Base-by-base conservation (phyloP, 1,140 invertebrate species). In the Holotrichia oblita region DNA sequence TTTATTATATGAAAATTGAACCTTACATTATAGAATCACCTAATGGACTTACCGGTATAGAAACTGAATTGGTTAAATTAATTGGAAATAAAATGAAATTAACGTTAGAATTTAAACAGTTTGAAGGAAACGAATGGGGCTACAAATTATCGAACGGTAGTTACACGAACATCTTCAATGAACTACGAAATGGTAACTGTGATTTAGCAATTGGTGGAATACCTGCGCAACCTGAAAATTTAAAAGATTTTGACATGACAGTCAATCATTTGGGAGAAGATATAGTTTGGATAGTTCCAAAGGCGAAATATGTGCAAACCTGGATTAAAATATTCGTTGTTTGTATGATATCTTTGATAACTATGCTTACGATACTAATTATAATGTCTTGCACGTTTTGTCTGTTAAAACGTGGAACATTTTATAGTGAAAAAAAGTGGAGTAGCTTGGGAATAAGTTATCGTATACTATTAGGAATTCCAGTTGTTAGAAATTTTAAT, bases 181-280 rank as follows among this genome's bases (percentile, higher is more conserved):
- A 78, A 4, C 41, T 72, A 72, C 40, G 24, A 44, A 20, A 27
- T n/a, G 17, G 61, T 24, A 48, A 69, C 1, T 41, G 24, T 34
- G 64, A 78, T 72, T 9, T 78, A 14, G 77, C 24, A 12, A 42
- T 78, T 41, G 61, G 77, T 17, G 8, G 40, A 0, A 64, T 77
- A 20, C 27, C 7, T 17, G 27, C 27, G 3, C 41, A 69, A 22
- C 7, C 7, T 20, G 59, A n/a, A n/a, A 9, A 69, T 14, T n/a
- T 41, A 6, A 27, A 40, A n/a, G 59, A 77, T 41, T 77, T 77
- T 69, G 77, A 77, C 22, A 22, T 69, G 48, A 20, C 22, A 3
- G 40, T 41, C 61, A 20, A 34, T 24, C 64, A 77, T 22, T 22
- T 77, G 59, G 59, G 64, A 24, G 77, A 77, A 20, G 22, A 42